phyloP scores from a whole-genome alignment of 2,888 invertebrate species.

The Aleiodes alternator region DNA sequence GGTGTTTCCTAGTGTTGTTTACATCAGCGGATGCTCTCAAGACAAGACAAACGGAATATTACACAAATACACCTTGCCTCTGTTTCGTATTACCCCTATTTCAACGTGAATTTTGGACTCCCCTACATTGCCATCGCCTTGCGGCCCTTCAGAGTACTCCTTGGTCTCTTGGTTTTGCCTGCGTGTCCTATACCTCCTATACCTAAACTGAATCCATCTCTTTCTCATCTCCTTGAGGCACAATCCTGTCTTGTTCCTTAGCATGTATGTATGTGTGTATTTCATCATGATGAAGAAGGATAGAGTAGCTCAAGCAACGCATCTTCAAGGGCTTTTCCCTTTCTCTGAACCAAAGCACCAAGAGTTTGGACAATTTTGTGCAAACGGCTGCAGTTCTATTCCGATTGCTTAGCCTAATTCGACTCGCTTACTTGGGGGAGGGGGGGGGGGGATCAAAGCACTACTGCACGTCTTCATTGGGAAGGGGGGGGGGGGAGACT shows the following conservation, averaged over 20 bases:
- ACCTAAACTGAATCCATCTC: slow-evolving; percentile 33
- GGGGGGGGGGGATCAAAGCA: slow-evolving; percentile 61
- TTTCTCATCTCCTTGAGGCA: slow-evolving; percentile 59
- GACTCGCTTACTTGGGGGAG: slow-evolving; percentile 58
- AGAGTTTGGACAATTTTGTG: slow-evolving; percentile 71
- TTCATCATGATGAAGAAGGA: slow-evolving; percentile 65
- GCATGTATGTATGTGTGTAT: slow-evolving; percentile 57
- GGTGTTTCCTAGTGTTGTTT: slow-evolving; percentile 69
- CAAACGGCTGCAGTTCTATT: slow-evolving; percentile 60
- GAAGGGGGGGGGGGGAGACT: neutral
- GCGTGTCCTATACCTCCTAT: slow-evolving; percentile 49
- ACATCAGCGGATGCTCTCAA: slow-evolving; percentile 75
- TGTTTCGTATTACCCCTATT: slow-evolving; percentile 46
- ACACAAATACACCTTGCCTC: slow-evolving; percentile 72
- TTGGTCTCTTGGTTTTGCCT: slow-evolving; percentile 46
- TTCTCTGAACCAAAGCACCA: slow-evolving; percentile 41
- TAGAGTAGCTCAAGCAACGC: slow-evolving; percentile 54
- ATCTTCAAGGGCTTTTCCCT: slow-evolving; percentile 63
- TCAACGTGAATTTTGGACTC: slow-evolving; percentile 15
- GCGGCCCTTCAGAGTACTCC: slow-evolving; percentile 44
- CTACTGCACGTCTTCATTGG: slow-evolving; percentile 8
- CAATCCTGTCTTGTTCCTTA: slow-evolving; percentile 63
- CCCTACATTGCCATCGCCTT: slow-evolving; percentile 30
- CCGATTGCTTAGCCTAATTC: slow-evolving; percentile 74
- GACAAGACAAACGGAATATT: slow-evolving; percentile 76